Evolutionary conservation across 2,888 invertebrate genomes (phyloP), one percentile per base, ranked within the genome.

Genomic region (Drosophila helvetica): DNA sequence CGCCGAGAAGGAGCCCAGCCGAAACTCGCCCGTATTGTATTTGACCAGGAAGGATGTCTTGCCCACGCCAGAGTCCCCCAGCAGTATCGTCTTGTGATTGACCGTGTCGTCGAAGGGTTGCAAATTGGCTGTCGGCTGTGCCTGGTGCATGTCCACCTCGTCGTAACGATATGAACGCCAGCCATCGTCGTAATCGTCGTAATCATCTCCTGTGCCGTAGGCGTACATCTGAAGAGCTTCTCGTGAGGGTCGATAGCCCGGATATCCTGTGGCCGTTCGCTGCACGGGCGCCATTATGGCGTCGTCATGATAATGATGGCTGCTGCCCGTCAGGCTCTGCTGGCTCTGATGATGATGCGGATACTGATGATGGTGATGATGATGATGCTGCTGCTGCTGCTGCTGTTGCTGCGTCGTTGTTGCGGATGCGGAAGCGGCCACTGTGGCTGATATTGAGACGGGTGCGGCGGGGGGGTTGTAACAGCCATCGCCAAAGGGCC

Each of bases 21-120:
- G 96, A 92, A 98, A 98, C 92, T 95, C 96, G 54, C 97, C 97
- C 15, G 97, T 98, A 92, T 98, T 98, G 91, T 98, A 98, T 93
- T 98, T 97, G 33, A 98, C 98, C 73, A 98, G 93, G 58, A 98
- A 93, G 3, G 98, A 98, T 0, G 98, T 98, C 93, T 98, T 98
- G 7, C 98, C 98, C 17, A 98, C 98, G 7, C 98, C 98, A 75
- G 97, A 97, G 93, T 98, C 98, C 1, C 98, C 98, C 38, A 98
- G 94, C n/a, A 98, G 93, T 84, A 98, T 98, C 69, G 97, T 98
- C 97, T 95, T 95, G 88, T 95, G 95, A 85, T 95, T 94, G 62
- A 93, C 93, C 68, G 94, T 93, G 83, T 95, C 95, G 46, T 91
- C 91, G 68, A 91, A 92, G 33, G 88, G 89, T 64, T 70, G 89